Base-by-base conservation (phyloP, 2,888 invertebrate species). In the Phorcus lineatus region DNA sequence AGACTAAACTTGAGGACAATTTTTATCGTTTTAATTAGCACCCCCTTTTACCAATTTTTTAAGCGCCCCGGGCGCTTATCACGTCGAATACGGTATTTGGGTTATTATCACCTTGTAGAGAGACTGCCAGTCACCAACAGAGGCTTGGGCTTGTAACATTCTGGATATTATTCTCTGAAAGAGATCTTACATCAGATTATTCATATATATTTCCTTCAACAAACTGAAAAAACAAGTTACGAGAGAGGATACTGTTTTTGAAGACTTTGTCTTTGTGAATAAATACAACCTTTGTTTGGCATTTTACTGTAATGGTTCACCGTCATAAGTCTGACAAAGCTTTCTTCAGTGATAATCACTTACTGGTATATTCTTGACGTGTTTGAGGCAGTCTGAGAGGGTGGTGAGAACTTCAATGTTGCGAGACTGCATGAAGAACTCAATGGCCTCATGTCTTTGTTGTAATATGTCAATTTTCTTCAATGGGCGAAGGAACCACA, bases 91-190 rank as follows among this genome's bases (percentile, higher is more conserved):
- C n/a, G n/a, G n/a, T n/a, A n/a, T n/a, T n/a, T n/a, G n/a, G n/a
- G n/a, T n/a, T n/a, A n/a, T n/a, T n/a, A n/a, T n/a, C 11, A 96
- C 96, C 92, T 95, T 95, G 88, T 96, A 95, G 0, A 96, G 93
- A 2, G 95, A 94, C 89, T 95, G 95, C 96, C 96, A 96, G 84
- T 96, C 95, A 74, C 94, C 94, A 2, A 95, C 92, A 76, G 95
- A 95, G 0, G 95, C 95, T 84, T 95, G 95, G 0, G 95, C 93
- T 36, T 95, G 94, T 84, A 95, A 94, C 85, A 96, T 95, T 92
- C 95, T 95, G 0, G 94, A 93, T 80, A 96, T 90, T 52, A 96
- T 95, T 80, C 94, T 94, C 96, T 94, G 87, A 24, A 90, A 87
- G 76, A 75, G 79, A 47, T n/a, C 3, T 31, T 4, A 52, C 74